A percentile compares a stretch with the other conserved stretches of the same genome.
These are phyloP conservation scores for Platycheirus rosarum DNA, from an alignment of 2,888 invertebrate species.

Conservation along the genomic window DNA sequence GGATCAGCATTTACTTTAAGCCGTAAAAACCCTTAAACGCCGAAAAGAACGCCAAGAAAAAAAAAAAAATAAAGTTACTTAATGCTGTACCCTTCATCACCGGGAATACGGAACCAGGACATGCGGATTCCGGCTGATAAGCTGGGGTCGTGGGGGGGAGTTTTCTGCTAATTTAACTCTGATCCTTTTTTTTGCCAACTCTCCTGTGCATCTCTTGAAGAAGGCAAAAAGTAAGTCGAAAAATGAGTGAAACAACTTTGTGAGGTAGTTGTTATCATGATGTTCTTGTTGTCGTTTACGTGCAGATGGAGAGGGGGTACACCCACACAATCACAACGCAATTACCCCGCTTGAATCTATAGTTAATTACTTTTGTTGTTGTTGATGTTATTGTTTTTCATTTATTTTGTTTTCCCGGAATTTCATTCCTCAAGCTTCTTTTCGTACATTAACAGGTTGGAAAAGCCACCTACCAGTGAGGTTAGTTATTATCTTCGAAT, in stretches of 20 bases:
- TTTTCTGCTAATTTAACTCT: constrained; percentile 72
- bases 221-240: constrained; percentile 25
- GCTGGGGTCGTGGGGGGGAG: constrained; percentile 58
- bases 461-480: constrained; percentile 12
- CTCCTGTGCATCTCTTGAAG: constrained; percentile 47
- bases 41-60: constrained; percentile 51
- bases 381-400: constrained; percentile 52
- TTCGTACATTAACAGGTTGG: constrained; percentile 37
- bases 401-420: constrained; percentile 32
- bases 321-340: constrained; percentile 58
- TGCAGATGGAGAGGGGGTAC: constrained; percentile 32
- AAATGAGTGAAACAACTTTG: constrained; percentile 50
- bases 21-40: constrained; percentile 55
- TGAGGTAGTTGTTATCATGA: constrained; percentile 68
- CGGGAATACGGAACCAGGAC: constrained; percentile 27
- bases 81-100: constrained; percentile 50
- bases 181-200: constrained; percentile 38
- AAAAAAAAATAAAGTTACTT: constrained; percentile 20
- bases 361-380: constrained; percentile 74
- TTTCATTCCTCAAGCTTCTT: constrained; percentile 5
- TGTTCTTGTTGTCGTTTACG: constrained; percentile 50
- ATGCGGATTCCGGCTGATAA: constrained; percentile 65
- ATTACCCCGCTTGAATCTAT: constrained; percentile 73
- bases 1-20: constrained; percentile 63
- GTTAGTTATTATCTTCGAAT: constrained; percentile 65